phyloP scores from a whole-genome alignment of 2,113 vertebrate genomes.

The Cololabis saira region DNA sequence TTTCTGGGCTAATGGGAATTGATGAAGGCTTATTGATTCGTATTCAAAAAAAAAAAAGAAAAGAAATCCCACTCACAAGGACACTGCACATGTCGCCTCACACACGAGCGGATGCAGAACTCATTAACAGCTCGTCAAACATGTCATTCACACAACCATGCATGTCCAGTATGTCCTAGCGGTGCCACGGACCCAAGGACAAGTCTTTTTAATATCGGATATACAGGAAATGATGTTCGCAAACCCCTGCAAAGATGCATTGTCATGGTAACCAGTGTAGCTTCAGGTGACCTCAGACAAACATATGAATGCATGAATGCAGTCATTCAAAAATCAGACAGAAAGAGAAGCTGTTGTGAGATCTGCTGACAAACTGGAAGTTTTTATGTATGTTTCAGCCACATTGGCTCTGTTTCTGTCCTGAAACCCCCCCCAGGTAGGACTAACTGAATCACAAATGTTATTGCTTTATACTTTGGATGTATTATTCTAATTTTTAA shows the following conservation, averaged over 20 bases:
- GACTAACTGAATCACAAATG: neutral
- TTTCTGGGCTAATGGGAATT: neutral
- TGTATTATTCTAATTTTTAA: too few relatives aligned
- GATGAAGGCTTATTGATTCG: constrained; percentile 29
- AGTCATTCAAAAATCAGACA: constrained; percentile 8
- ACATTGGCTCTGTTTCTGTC: neutral
- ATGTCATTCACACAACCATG: neutral
- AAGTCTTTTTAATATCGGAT: constrained; percentile 53
- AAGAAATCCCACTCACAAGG: constrained; percentile 8
- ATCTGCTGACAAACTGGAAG: neutral
- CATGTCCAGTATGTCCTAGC: constrained; percentile 20
- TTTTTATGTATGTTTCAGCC: neutral
- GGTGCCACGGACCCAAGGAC: constrained; percentile 24
- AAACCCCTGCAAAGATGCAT: constrained; percentile 60
- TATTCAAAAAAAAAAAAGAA: constrained; percentile 20
- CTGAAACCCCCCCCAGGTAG: too few relatives aligned
- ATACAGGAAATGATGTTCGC: constrained; percentile 62
- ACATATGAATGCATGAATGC: constrained; percentile 1
- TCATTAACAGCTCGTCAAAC: constrained; percentile 44
- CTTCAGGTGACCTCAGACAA: constrained; percentile 34
- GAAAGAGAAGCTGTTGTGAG: neutral
- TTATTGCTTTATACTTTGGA: neutral
- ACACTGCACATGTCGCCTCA: constrained; percentile 9
- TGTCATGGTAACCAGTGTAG: constrained; percentile 80
- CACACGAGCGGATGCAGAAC: constrained; percentile 11